Conservation (phyloP, 2,113 vertebrate genomes). For the Albula glossodonta region DNA sequence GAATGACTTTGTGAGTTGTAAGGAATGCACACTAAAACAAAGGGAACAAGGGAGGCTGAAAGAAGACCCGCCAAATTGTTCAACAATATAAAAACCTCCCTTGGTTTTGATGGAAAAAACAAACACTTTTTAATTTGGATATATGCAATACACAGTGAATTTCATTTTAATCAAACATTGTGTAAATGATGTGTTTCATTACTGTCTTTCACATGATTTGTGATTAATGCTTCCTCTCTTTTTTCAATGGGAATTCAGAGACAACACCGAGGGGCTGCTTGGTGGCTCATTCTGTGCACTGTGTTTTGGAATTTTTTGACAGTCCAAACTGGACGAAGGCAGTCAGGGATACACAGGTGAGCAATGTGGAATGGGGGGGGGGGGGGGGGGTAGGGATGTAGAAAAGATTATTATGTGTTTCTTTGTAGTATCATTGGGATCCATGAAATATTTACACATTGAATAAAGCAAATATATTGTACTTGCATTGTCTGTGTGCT, state of each 20-base stretch:
- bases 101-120: neutral
- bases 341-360: no score
- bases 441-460: no score
- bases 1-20: neutral
- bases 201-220: neutral
- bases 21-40: neutral
- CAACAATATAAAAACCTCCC: neutral
- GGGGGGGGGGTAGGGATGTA: no score
- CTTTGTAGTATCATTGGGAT: no score
- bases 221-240: neutral
- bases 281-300: no score
- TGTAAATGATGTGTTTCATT: neutral
- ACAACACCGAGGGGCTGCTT: no score
- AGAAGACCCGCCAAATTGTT: neutral
- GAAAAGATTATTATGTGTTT: no score
- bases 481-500: no score
- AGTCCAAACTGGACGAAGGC: neutral
- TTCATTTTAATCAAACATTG: slow-evolving; percentile 1
- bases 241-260: no score
- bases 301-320: neutral
- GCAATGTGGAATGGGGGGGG: no score
- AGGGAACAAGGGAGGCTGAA: neutral
- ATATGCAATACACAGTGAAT: neutral
- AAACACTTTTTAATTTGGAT: neutral
- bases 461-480: no score